Evolutionary conservation across 2,888 invertebrate genomes (phyloP), one percentile per base, ranked within the genome.

Genomic region (Tanypteryx hageni): DNA sequence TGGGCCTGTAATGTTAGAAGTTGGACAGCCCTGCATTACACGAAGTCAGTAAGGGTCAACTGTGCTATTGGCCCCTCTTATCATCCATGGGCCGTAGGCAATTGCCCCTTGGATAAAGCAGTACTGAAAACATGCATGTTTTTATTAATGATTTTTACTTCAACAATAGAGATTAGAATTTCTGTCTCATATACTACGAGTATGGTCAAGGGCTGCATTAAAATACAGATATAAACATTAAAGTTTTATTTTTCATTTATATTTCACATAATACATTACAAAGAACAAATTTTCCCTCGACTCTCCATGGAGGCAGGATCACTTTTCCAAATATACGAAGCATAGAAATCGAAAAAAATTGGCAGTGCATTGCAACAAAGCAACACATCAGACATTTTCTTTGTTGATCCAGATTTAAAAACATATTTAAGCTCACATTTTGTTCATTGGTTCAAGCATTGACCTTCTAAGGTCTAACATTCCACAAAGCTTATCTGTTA

Each of bases 361-460:
- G 89, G 89, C 89, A 89, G 89, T 89, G 89, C 89, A 68, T 89
- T 68, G 89, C 89, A 64, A 64, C 61, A 89, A 44, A 89, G 89
- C 89, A 89, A 89, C 89, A 89, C 89, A 89, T 64, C 89, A 89
- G 44, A 89, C 83, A 68, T 68, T 56, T 64, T 64, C 64, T n/a
- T 64, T 89, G n/a, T 27, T 44, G 22, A 68, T 68, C 68, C 76
- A 89, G n/a, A 89, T 89, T 64, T 31, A 68, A 27, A 86, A 89
- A 68, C 89, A 89, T 64, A 89, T 44, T 89, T 89, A 89, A 89
- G 89, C 89, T 89, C 89, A 68, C 89, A 89, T 64, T 89, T 61
- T 44, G 11, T 76, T 44, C 64, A 89, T 89, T 89, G 89, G 68
- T 89, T 89, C 64, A 89, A 89, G 89, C 68, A 89, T 31, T 68